A percentile compares a stretch with the other conserved stretches of the same genome.
These are phyloP conservation scores for Seriola quinqueradiata DNA, from an alignment of 2,113 vertebrate species.

Conservation along the genomic window DNA sequence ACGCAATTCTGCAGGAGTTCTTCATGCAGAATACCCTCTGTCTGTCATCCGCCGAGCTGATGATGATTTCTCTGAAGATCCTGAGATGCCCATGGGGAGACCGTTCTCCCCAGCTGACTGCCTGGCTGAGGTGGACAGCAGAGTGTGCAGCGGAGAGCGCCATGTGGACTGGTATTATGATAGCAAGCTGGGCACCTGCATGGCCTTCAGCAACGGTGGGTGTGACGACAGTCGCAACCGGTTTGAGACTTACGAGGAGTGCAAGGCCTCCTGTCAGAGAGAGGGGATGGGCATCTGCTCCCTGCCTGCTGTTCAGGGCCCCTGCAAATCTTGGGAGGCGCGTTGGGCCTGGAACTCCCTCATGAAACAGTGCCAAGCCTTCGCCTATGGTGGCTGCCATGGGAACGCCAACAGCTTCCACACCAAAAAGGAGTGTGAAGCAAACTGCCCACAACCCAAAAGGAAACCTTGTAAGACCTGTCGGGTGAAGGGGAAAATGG, in stretches of 20 bases:
- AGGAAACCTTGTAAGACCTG: slow-evolving; percentile 89
- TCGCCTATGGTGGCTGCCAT: slow-evolving; percentile 92
- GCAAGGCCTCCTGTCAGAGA: slow-evolving; percentile 87
- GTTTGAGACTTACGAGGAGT: slow-evolving; percentile 95
- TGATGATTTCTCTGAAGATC: slow-evolving; percentile 78
- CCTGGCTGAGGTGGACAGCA: slow-evolving; percentile 84
- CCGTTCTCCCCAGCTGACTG: slow-evolving; percentile 89
- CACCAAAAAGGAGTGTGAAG: slow-evolving; percentile 90
- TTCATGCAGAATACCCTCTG: slow-evolving; percentile 92
- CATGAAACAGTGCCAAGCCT: slow-evolving; percentile 92
- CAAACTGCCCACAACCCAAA: slow-evolving; percentile 89
- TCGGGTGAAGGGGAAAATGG: slow-evolving; percentile 89
- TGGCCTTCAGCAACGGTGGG: slow-evolving; percentile 88
- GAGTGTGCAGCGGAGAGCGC: slow-evolving; percentile 84
- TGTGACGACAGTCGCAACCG: slow-evolving; percentile 88
- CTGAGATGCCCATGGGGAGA: slow-evolving; percentile 74
- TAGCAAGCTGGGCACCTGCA: slow-evolving; percentile 86
- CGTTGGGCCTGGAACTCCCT: slow-evolving; percentile 94
- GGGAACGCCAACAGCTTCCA: slow-evolving; percentile 95
- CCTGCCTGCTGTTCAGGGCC: slow-evolving; percentile 93
- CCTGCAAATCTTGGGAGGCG: slow-evolving; percentile 91
- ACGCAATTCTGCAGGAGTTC: slow-evolving; percentile 88
- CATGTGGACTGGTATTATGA: slow-evolving; percentile 94
- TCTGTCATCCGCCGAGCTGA: slow-evolving; percentile 86
- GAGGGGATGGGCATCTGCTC: slow-evolving; percentile 87